Evolutionary conservation across 1,140 invertebrate species (phyloP), one percentile per base, ranked within the genome.

Genomic region (Sycobia sp.): DNA sequence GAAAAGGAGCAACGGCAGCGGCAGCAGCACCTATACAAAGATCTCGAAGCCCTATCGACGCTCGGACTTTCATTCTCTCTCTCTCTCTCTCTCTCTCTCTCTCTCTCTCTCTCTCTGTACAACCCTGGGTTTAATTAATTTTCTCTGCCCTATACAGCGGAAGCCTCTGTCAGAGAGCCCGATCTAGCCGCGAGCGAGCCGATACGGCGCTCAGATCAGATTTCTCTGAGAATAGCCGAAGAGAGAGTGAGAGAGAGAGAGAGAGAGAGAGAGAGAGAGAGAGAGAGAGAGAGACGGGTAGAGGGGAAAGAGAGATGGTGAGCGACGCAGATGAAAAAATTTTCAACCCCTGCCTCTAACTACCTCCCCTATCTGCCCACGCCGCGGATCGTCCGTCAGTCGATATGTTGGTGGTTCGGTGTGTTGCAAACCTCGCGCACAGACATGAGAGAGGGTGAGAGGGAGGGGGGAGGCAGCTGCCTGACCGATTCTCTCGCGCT

Each of bases 101-200:
- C n/a, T n/a, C n/a, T n/a, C n/a, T n/a, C n/a, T n/a, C n/a, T n/a
- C n/a, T n/a, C n/a, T n/a, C n/a, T n/a, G n/a, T n/a, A n/a, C n/a
- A n/a, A n/a, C n/a, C n/a, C 69, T 71, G 65, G 69, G 70, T 73
- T 72, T 72, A 72, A 73, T 73, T 73, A 73, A 73, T 73, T 71
- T 73, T 50, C 66, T n/a, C n/a, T n/a, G n/a, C n/a, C n/a, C n/a
- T n/a, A n/a, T 66, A 70, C 60, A 64, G 43, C 64, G 65, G 72
- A 73, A 73, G 69, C 69, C 70, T 64, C 68, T 69, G 65, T 65
- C 58, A 65, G 66, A n/a, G n/a, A n/a, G n/a, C n/a, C 49, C 62
- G 61, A 56, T 55, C 36, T 25, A 23, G 11, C 27, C 49, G 32
- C 18, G 32, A 23, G 13, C 34, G 18, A 16, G 25, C 7, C 13